Evolutionary conservation across 2,888 invertebrate species (phyloP).

Genomic region (Matsumyia berberina): DNA sequence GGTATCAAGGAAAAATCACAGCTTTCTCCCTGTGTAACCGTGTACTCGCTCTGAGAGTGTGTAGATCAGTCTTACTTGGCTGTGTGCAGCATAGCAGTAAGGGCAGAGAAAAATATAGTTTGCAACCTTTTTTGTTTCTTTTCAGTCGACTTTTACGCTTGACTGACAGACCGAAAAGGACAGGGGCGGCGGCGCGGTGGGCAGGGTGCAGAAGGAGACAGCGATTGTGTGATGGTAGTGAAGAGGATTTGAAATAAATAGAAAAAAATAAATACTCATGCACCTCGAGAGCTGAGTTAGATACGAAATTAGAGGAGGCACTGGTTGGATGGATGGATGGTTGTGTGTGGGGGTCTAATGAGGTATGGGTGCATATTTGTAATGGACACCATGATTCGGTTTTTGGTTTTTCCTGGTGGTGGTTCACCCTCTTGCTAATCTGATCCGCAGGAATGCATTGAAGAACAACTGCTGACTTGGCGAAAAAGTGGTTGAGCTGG

Average conservation of each 20-base stretch:
- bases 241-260: slow-evolving; percentile 42
- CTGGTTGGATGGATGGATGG: too few species aligned
- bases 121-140: slow-evolving; percentile 70
- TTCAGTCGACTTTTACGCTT: slow-evolving; percentile 70
- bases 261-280: slow-evolving; percentile 28
- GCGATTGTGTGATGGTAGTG: slow-evolving; percentile 24
- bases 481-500: too few species aligned
- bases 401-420: not conserved
- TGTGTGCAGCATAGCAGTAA: slow-evolving; percentile 38
- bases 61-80: slow-evolving; percentile 30
- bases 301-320: slow-evolving; percentile 55
- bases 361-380: slow-evolving; percentile 13
- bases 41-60: slow-evolving; percentile 10
- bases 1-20: slow-evolving; percentile 72
- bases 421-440: slow-evolving; percentile 8
- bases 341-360: not conserved
- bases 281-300: slow-evolving; percentile 25
- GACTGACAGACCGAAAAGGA: slow-evolving; percentile 76
- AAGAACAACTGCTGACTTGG: not conserved
- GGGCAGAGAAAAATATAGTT: slow-evolving; percentile 55
- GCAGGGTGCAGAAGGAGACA: not conserved
- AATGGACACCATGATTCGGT: slow-evolving; percentile 13
- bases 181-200: slow-evolving; percentile 47
- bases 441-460: not conserved
- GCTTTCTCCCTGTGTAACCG: slow-evolving; percentile 61